Evolutionary conservation across 2,113 vertebrate genomes (phyloP).

Genomic region (Tachycineta bicolor): DNA sequence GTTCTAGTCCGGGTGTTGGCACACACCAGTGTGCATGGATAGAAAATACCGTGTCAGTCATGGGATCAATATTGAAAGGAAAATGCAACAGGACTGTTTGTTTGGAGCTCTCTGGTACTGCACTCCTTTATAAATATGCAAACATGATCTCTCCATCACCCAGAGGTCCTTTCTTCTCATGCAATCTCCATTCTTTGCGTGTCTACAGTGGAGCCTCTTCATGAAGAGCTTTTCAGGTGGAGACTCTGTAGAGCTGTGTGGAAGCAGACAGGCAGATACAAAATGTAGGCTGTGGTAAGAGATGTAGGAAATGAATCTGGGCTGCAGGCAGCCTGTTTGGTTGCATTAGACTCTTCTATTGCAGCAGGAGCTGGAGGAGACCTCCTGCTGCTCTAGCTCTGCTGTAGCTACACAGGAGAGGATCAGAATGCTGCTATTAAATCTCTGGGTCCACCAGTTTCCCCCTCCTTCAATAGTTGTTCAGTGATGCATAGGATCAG

Average conservation of each 20-base stretch:
- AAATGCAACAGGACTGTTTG: background rate
- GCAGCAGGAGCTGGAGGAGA: background rate
- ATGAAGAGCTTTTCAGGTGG: background rate
- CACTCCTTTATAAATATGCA: background rate
- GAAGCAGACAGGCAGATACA: background rate
- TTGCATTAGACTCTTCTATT: background rate
- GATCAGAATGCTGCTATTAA: background rate
- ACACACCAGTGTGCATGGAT: accelerated
- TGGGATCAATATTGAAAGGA: accelerated
- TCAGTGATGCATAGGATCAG: background rate
- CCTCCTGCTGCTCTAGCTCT: background rate
- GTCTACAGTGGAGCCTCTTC: accelerated
- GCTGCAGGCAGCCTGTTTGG: background rate
- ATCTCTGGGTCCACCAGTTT: background rate
- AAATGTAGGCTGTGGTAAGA: background rate
- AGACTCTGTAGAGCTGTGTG: background rate
- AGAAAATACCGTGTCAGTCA: background rate
- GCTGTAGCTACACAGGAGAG: background rate
- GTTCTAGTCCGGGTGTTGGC: background rate
- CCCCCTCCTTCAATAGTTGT: background rate
- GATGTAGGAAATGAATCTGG: background rate
- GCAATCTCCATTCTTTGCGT: background rate
- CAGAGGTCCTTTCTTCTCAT: background rate
- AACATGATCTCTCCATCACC: background rate
- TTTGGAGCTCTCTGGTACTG: background rate